Evolutionary conservation across 2,888 invertebrate genomes (phyloP).

Genomic region (Netelia virgata): DNA sequence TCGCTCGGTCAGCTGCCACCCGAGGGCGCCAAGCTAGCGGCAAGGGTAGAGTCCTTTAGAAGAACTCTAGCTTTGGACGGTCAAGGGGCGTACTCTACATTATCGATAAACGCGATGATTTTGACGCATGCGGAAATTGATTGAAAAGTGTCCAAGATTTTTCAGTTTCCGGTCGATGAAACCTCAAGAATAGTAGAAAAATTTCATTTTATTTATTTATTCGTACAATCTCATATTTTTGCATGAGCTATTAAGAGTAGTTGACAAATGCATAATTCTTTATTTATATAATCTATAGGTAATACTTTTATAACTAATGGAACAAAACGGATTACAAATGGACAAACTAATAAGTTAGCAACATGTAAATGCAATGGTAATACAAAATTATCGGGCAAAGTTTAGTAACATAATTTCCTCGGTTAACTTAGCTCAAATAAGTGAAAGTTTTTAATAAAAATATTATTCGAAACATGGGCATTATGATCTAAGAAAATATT

Average conservation of each 20-base stretch:
- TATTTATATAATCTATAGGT: neutral
- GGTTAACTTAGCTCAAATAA: neutral
- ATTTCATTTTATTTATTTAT: slow-evolving; percentile 23
- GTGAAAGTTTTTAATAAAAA: neutral
- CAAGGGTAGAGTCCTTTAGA: no score
- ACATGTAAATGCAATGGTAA: neutral
- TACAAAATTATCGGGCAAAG: neutral
- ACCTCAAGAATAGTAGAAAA: neutral
- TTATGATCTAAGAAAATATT: neutral
- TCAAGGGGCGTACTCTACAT: neutral
- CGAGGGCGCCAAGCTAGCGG: slow-evolving; percentile 57
- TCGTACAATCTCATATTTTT: slow-evolving; percentile 13
- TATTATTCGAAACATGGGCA: neutral
- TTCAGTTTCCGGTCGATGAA: neutral
- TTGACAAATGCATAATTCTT: neutral
- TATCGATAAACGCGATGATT: neutral
- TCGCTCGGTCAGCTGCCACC: slow-evolving; percentile 61
- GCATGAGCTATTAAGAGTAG: slow-evolving; percentile 12
- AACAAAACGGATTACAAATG: neutral
- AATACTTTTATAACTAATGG: neutral
- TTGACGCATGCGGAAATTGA: neutral
- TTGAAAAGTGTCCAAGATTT: neutral
- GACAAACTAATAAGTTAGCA: neutral
- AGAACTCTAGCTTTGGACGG: no score
- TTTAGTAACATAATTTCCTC: neutral